Evolutionary conservation across 2,113 vertebrate species (phyloP), one percentile per base, ranked within the genome.

Genomic region (Merops nubicus): DNA sequence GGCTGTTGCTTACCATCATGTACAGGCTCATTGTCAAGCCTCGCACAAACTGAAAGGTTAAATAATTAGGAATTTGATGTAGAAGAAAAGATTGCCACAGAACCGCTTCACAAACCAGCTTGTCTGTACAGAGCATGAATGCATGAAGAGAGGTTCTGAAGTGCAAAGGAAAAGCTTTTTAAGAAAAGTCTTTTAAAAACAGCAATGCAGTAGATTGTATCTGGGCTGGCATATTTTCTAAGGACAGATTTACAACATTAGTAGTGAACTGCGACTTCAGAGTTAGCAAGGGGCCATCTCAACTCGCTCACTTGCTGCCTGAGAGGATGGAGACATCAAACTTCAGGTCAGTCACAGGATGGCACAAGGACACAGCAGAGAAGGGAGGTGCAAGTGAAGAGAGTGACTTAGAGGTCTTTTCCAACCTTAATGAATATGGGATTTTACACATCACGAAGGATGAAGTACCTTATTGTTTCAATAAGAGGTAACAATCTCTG

Each of bases 221-320:
- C 34, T 57, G 42, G 62, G 68, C 36, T 48, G 12, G 21, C 2
- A 5, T 15, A 10, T 19, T 45, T 70, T 62, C 47, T 17, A 38
- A 53, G 21, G 26, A 31, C 42, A 62, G 26, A 14, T 88, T 53
- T 73, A 43, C 12, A 53, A n/a, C 9, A 6, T 21, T 12, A 15
- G n/a, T 6, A 28, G 34, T 4, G 22, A 72, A 47, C 1, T 3
- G 7, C 0, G 2, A 25, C 31, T 53, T 69, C 3, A 54, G 20
- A 31, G 40, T 57, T 5, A 38, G 51, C 51, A 9, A 6, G 31
- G 12, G 33, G 34, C 29, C 42, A 62, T 6, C 69, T 45, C 15
- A 7, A 9, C 25, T 60, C 12, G 26, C 43, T 40, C 34, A 4
- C 36, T 56, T n/a, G n/a, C 21, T 36, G 36, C 33, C 60, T n/a